Conservation (phyloP, 2,888 invertebrate genomes). For the Eupithecia insigniata region DNA sequence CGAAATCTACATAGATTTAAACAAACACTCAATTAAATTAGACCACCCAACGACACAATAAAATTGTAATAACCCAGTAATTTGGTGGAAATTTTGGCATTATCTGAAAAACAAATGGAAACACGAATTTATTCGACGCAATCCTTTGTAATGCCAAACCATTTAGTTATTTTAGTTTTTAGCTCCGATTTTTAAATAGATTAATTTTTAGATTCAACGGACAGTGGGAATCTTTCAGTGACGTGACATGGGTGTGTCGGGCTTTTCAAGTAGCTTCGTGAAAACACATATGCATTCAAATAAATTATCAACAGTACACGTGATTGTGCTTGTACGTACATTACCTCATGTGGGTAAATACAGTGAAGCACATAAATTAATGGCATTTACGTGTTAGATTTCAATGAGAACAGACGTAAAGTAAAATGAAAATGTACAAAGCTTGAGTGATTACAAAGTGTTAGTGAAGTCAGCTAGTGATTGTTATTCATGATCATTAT, state of each 20-base stretch:
- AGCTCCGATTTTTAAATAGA: conserved; percentile 32
- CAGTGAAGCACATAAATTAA: conserved; percentile 18
- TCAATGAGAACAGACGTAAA: conserved; percentile 35
- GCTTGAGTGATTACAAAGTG: conserved; percentile 22
- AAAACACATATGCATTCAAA: conserved; percentile 23
- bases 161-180: conserved; percentile 38
- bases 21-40: background rate
- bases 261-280: conserved; percentile 28
- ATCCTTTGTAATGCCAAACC: conserved; percentile 40
- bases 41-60: background rate
- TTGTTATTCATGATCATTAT: conserved; percentile 35
- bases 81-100: conserved; percentile 35
- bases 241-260: conserved; percentile 43
- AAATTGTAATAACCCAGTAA: background rate
- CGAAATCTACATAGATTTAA: background rate
- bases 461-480: conserved; percentile 28
- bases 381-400: conserved; percentile 37
- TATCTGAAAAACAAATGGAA: conserved; percentile 29
- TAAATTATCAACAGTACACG: conserved; percentile 14
- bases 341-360: conserved; percentile 20
- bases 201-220: conserved; percentile 28
- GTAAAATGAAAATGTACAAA: conserved; percentile 30
- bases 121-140: conserved; percentile 39
- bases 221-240: conserved; percentile 38
- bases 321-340: conserved; percentile 16